phyloP scores from a whole-genome alignment of 2,797 vertebrate species.

The Astyanax mexicanus region DNA sequence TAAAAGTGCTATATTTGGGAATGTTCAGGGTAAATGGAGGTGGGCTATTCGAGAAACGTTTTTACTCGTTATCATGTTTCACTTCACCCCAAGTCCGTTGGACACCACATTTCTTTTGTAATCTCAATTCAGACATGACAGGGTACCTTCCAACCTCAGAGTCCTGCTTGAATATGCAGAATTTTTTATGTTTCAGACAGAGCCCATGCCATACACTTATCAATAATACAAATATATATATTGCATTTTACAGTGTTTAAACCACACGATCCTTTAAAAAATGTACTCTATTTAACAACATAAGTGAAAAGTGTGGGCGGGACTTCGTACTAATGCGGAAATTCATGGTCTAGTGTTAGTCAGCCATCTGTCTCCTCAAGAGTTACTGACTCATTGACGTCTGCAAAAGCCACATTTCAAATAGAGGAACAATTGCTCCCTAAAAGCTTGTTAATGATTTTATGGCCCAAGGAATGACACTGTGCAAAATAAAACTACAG shows the following conservation, averaged over 20 bases:
- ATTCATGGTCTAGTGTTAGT: slow-evolving; percentile 73
- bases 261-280: not conserved
- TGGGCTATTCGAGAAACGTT: no score
- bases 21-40: no score
- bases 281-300: not conserved
- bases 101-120: no score
- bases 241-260: not conserved
- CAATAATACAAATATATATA: no score
- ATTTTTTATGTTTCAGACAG: no score
- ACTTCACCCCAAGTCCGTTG: no score
- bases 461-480: slow-evolving; percentile 85
- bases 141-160: no score
- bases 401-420: slow-evolving; percentile 75
- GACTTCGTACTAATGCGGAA: slow-evolving; percentile 67
- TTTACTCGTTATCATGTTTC: no score
- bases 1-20: no score
- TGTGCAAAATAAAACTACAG: slow-evolving; percentile 88
- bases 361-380: slow-evolving; percentile 79
- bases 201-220: no score
- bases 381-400: slow-evolving; percentile 73
- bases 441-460: slow-evolving; percentile 91
- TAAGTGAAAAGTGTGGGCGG: slow-evolving; percentile 58
- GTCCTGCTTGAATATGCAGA: no score
- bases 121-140: no score
- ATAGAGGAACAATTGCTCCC: slow-evolving; percentile 78